Conservation (phyloP, 2,888 invertebrate species). For the Dicycla oo region DNA sequence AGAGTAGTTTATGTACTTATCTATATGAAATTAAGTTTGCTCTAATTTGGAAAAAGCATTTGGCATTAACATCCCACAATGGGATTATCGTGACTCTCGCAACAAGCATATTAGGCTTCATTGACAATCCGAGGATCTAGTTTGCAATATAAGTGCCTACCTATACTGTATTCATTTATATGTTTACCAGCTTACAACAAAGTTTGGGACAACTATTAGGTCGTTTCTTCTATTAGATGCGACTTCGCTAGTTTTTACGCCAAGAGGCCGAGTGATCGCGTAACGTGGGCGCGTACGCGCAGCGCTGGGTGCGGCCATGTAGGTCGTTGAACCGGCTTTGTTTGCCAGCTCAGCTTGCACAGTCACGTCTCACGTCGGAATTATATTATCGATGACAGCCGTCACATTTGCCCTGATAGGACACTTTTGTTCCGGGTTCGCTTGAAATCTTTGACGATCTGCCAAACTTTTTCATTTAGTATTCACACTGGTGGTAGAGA, state of each 20-base stretch:
- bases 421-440: conserved; percentile 56
- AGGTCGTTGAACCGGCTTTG: conserved; percentile 89
- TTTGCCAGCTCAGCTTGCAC: conserved; percentile 89
- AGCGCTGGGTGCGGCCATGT: conserved; percentile 84
- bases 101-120: not conserved
- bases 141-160: not conserved
- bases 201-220: conserved; percentile 31
- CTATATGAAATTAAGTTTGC: conserved; percentile 8
- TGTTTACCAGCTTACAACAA: conserved; percentile 10
- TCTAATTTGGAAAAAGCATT: conserved; percentile 22
- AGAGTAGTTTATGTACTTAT: not conserved
- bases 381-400: conserved; percentile 82
- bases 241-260: conserved; percentile 65
- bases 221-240: conserved; percentile 53
- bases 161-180: conserved; percentile 1
- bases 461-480: conserved; percentile 41
- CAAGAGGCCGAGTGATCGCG: conserved; percentile 74
- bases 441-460: conserved; percentile 39
- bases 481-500: conserved; percentile 34
- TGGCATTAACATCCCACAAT: conserved; percentile 5
- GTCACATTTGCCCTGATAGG: conserved; percentile 67
- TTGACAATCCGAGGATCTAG: not conserved
- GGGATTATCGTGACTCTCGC: conserved; percentile 3
- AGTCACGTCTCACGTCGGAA: conserved; percentile 79
- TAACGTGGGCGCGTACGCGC: conserved; percentile 83